Percentiles rank a stretch among this genome's conserved stretches.
These are phyloP conservation scores for Eolophus roseicapilla DNA, from an alignment of 2,113 vertebrate species.

Conservation along the genomic window DNA sequence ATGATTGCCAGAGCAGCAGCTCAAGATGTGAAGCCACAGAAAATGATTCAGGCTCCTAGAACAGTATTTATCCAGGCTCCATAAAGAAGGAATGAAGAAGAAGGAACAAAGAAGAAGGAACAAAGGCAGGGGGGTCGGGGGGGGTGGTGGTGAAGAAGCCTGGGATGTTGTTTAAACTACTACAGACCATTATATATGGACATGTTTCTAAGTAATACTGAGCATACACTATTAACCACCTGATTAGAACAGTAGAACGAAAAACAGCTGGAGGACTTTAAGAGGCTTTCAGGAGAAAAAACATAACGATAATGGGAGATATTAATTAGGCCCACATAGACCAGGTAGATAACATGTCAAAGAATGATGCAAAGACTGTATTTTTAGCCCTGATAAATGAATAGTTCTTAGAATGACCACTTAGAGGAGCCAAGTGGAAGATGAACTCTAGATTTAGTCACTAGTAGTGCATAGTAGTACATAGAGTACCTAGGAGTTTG, in stretches of 20 bases:
- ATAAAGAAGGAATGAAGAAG: not conserved
- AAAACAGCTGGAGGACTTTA: constrained; percentile 14
- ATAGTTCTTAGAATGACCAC: constrained; percentile 32
- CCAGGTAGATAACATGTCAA: not conserved
- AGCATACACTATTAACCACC: not conserved
- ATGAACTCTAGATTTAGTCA: not conserved
- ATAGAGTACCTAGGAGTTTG: not conserved
- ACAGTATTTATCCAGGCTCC: not conserved
- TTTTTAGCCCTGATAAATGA: constrained; percentile 26
- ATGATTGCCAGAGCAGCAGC: not conserved
- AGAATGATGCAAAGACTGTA: constrained; percentile 6
- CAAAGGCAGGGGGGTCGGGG: accelerated
- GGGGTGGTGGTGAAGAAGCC: not conserved
- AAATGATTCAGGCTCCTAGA: not conserved
- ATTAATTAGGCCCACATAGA: not conserved
- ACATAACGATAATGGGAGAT: not conserved
- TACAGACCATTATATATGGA: not conserved
- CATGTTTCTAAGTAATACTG: not conserved
- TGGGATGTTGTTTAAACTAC: not conserved
- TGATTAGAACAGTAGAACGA: not conserved
- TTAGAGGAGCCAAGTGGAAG: not conserved
- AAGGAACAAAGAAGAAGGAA: accelerated
- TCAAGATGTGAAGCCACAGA: not conserved
- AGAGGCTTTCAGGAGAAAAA: constrained; percentile 3
- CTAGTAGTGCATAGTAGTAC: not conserved